phyloP scores from a whole-genome alignment of 2,888 invertebrate species.

The Brachyopa scutellaris region DNA sequence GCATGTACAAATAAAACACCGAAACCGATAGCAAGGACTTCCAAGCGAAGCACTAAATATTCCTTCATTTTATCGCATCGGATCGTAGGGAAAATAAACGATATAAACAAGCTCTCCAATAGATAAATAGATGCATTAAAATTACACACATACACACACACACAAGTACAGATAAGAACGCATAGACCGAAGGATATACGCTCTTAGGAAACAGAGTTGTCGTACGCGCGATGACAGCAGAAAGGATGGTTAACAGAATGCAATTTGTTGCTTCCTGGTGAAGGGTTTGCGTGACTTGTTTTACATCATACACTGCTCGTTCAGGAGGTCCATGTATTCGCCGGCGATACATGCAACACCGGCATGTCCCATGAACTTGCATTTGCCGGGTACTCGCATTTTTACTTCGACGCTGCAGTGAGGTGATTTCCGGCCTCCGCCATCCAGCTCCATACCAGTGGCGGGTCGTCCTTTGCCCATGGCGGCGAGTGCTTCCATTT shows the following conservation, averaged over 20 bases:
- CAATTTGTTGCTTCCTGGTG: conserved; percentile 12
- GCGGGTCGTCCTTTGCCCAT: conserved; percentile 38
- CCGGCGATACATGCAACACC: conserved; percentile 79
- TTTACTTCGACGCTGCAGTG: conserved; percentile 79
- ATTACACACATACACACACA: conserved; percentile 17
- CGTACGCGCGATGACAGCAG: not conserved
- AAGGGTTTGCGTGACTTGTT: not conserved
- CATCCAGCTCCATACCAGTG: conserved; percentile 23
- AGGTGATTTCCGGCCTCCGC: conserved; percentile 61
- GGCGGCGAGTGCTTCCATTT: conserved; percentile 56
- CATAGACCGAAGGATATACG: not conserved
- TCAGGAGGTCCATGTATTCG: conserved; percentile 78
- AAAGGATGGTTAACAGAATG: not conserved
- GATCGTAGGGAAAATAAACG: conserved; percentile 14
- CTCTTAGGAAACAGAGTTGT: conserved; percentile 1
- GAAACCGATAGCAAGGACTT: conserved; percentile 1
- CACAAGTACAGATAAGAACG: not conserved
- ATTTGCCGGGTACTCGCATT: conserved; percentile 78
- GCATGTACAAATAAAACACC: not conserved
- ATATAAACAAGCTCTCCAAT: conserved; percentile 19
- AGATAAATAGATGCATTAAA: conserved; percentile 45
- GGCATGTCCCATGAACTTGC: conserved; percentile 77
- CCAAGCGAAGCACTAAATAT: conserved; percentile 25
- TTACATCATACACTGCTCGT: conserved; percentile 75
- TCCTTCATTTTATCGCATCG: conserved; percentile 23